A percentile compares a stretch with the other conserved stretches of the same genome.
phyloP scores from a whole-genome alignment of 2,797 vertebrate species.

The Coccyzus lansbergi region DNA sequence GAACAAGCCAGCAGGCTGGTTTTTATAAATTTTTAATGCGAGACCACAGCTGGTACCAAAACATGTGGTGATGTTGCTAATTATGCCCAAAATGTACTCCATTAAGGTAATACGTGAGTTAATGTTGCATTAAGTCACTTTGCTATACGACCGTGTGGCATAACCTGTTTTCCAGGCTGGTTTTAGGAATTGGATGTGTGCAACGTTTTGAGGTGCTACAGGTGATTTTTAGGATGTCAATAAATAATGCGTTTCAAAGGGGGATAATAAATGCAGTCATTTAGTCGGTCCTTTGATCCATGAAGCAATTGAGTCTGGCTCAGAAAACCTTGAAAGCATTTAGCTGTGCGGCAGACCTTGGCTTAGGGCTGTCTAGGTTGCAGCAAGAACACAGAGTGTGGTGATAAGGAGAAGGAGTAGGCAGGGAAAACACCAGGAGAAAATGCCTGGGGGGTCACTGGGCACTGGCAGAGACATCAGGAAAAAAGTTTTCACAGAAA shows the following conservation, averaged over 20 bases:
- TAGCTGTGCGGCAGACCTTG: neutral
- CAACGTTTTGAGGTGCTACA: neutral
- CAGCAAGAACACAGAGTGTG: neutral
- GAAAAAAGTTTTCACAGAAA: too few species aligned
- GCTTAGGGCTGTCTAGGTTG: neutral
- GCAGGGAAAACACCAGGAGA: neutral
- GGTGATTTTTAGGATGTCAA: neutral
- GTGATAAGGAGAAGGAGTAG: neutral
- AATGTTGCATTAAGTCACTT: neutral
- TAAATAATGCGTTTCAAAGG: neutral
- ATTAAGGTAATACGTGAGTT: neutral
- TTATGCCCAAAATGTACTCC: neutral
- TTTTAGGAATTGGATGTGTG: neutral
- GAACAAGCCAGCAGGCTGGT: neutral
- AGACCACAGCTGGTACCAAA: neutral
- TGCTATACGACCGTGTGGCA: neutral
- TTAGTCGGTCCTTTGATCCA: neutral
- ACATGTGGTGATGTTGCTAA: neutral
- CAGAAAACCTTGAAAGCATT: neutral
- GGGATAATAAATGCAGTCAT: neutral
- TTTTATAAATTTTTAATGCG: neutral
- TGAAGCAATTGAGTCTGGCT: neutral
- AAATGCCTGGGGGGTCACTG: too few species aligned
- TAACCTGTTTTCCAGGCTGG: neutral
- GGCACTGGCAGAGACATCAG: too few species aligned